Conservation (phyloP, 2,888 invertebrate species). For the Globia sparganii region DNA sequence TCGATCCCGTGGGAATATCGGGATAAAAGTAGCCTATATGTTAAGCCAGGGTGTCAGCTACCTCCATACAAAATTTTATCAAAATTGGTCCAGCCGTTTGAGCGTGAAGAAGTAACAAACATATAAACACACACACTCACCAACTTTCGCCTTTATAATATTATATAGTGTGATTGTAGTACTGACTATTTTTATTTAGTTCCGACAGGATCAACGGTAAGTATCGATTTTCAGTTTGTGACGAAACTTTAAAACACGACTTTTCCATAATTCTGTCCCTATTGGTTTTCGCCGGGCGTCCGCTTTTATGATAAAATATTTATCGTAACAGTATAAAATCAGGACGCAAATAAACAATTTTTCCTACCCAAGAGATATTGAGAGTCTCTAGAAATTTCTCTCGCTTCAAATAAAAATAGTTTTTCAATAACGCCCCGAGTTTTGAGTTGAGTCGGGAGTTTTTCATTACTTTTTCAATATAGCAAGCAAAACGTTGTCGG, state of each 20-base stretch:
- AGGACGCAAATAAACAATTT: conserved; percentile 53
- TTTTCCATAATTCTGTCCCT: conserved; percentile 25
- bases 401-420: conserved; percentile 78
- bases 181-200: neutral
- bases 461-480: conserved; percentile 83
- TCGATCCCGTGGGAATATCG: too few relatives aligned
- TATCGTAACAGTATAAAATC: conserved; percentile 27
- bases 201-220: neutral
- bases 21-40: too few relatives aligned
- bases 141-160: too few relatives aligned
- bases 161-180: too few relatives aligned
- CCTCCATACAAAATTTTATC: too few relatives aligned
- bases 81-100: too few relatives aligned
- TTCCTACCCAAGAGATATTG: conserved; percentile 65
- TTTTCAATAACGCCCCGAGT: conserved; percentile 81
- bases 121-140: too few relatives aligned
- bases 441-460: conserved; percentile 72
- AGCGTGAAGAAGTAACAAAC: too few relatives aligned
- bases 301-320: conserved; percentile 35
- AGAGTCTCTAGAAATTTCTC: conserved; percentile 66
- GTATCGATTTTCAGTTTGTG: conserved; percentile 1
- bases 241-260: conserved; percentile 22
- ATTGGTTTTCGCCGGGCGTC: neutral
- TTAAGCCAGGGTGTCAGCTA: too few relatives aligned
- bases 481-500: conserved; percentile 67